Conservation (phyloP, 2,797 vertebrate species). For the Cirrhinus molitorella region DNA sequence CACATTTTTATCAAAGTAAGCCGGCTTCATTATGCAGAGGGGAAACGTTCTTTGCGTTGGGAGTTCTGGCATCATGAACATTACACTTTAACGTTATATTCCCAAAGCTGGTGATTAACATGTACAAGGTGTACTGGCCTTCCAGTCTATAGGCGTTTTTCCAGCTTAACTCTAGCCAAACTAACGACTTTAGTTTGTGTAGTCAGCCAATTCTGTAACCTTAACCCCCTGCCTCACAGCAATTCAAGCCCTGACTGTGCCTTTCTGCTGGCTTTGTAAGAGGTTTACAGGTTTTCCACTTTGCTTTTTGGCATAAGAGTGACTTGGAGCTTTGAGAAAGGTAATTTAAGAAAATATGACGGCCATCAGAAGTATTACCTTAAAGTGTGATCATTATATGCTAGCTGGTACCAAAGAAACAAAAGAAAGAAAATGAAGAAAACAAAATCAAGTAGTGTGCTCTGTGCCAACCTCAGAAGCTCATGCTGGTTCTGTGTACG, state of each 20-base stretch:
- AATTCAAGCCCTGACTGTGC: constrained; percentile 66
- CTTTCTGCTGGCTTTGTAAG: constrained; percentile 68
- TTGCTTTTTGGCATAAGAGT: constrained; percentile 23
- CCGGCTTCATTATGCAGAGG: background rate
- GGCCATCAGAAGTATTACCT: background rate
- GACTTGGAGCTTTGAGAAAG: constrained; percentile 52
- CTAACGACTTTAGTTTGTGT: constrained; percentile 45
- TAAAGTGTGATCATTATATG: background rate
- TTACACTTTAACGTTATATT: background rate
- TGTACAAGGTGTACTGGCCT: constrained; percentile 18
- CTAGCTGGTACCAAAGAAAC: constrained; percentile 12
- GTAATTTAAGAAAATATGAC: background rate
- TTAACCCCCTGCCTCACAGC: constrained; percentile 65
- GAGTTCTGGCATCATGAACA: background rate
- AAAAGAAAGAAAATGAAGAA: background rate
- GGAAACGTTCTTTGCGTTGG: background rate
- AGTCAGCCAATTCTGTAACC: constrained; percentile 63
- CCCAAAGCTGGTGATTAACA: constrained; percentile 21
- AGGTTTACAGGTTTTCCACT: constrained; percentile 67
- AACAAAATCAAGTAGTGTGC: background rate
- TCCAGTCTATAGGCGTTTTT: background rate
- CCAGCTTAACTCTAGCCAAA: constrained; percentile 19
- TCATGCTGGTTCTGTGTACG: background rate
- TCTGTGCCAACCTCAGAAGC: constrained; percentile 3
- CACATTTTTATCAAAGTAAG: background rate